A percentile compares a stretch with the other conserved stretches of the same genome.
Evolutionary conservation across 2,113 vertebrate species (phyloP).

Genomic region (Pyrgilauda ruficollis): DNA sequence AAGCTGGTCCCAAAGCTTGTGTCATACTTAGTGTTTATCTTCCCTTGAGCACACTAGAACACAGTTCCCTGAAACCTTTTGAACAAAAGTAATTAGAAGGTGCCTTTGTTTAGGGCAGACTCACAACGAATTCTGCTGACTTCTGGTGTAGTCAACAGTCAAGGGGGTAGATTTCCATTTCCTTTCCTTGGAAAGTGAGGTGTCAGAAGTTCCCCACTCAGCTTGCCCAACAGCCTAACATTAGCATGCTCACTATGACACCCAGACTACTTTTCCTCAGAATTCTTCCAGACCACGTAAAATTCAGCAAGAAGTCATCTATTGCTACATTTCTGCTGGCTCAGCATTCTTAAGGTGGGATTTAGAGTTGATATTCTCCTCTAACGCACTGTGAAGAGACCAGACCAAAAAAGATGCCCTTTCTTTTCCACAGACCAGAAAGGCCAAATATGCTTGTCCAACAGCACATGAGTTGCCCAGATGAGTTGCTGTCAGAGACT

Average conservation of each 20-base stretch:
- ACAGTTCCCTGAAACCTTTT: not conserved
- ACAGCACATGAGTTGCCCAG: not conserved
- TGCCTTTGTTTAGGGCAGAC: no score
- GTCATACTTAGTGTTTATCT: not conserved
- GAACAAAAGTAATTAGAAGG: not conserved
- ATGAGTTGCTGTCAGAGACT: not conserved
- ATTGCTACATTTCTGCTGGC: not conserved
- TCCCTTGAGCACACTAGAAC: rapidly evolving
- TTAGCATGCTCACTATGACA: not conserved
- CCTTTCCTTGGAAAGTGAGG: not conserved
- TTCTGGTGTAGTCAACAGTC: not conserved
- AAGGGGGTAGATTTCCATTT: rapidly evolving
- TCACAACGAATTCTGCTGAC: not conserved
- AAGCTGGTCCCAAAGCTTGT: not conserved
- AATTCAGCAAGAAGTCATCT: not conserved
- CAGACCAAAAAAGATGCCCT: not conserved
- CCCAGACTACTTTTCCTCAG: not conserved
- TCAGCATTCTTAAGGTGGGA: not conserved
- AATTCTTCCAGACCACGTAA: not conserved
- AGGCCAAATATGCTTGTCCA: not conserved
- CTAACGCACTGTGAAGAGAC: not conserved
- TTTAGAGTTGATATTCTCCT: not conserved
- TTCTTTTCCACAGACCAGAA: not conserved
- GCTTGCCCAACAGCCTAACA: not conserved
- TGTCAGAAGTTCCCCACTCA: not conserved